Percentiles rank a stretch among this genome's conserved stretches.
phyloP scores from a whole-genome alignment of 2,797 vertebrate genomes.

The Austrolebias charrua region DNA sequence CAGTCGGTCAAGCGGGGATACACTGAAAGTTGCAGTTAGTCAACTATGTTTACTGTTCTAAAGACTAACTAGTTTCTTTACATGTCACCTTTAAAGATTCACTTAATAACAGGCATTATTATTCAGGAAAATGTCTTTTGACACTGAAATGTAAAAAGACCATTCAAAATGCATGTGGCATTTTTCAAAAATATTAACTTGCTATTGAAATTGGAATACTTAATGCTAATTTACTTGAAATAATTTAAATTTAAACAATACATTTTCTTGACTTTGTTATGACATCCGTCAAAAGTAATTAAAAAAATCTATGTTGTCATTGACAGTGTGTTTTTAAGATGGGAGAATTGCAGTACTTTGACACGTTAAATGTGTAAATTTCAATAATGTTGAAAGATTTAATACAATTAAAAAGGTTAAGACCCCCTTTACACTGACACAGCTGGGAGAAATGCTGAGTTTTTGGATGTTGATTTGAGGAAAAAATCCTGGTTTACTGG shows the following conservation, averaged over 20 bases:
- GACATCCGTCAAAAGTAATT: too few species aligned
- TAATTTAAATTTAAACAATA: not conserved
- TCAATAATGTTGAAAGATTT: too few species aligned
- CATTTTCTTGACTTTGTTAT: not conserved
- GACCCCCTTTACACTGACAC: too few species aligned
- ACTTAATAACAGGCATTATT: constrained; percentile 6
- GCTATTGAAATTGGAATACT: not conserved
- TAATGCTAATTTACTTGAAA: not conserved
- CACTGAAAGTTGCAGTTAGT: constrained; percentile 31
- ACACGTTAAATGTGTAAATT: too few species aligned
- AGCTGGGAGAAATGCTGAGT: too few species aligned
- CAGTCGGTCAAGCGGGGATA: constrained; percentile 10
- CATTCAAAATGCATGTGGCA: not conserved
- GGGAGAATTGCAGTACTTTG: too few species aligned
- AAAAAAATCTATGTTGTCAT: too few species aligned
- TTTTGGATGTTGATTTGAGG: too few species aligned
- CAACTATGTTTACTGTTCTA: constrained; percentile 16
- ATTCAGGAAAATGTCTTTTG: constrained; percentile 5
- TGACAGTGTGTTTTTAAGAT: too few species aligned
- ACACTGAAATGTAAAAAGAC: constrained; percentile 17
- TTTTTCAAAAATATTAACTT: not conserved
- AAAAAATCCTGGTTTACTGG: too few species aligned
- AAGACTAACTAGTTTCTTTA: constrained; percentile 29
- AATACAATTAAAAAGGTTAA: too few species aligned
- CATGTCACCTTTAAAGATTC: not conserved